Evolutionary conservation across 2,113 vertebrate species (phyloP).

Genomic region (Phylloscopus trochiloides): DNA sequence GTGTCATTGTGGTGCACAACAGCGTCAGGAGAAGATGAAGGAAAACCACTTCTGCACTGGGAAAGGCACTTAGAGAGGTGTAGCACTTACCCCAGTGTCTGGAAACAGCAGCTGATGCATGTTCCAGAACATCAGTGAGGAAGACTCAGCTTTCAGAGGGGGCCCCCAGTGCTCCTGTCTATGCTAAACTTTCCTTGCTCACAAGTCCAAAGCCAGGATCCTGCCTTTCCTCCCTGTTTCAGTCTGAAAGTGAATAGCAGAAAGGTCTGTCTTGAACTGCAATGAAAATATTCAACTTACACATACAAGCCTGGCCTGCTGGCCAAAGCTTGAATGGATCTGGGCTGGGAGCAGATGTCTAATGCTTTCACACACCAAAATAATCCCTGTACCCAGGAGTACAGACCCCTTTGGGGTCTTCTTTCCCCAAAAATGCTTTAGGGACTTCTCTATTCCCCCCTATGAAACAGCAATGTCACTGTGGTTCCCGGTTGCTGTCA

Average conservation of each 20-base stretch:
- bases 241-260: rapidly evolving
- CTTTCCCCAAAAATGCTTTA: not conserved
- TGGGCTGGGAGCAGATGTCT: not conserved
- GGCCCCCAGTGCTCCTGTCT: too few species aligned
- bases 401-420: not conserved
- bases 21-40: not conserved
- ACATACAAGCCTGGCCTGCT: not conserved
- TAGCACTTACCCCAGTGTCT: not conserved
- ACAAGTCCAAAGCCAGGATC: not conserved
- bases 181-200: not conserved
- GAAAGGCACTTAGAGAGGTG: not conserved
- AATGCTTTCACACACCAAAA: rapidly evolving
- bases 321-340: not conserved
- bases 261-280: not conserved
- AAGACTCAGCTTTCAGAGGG: not conserved
- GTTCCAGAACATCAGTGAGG: not conserved
- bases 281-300: not conserved
- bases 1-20: too few species aligned
- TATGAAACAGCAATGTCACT: not conserved
- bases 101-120: not conserved
- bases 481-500: not conserved
- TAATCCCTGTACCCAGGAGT: not conserved
- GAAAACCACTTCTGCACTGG: not conserved
- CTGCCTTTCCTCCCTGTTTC: not conserved
- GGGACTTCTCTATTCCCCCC: not conserved